Conservation (phyloP, 64 coral and sea anemone genomes). For the Pocillopora verrucosa region DNA sequence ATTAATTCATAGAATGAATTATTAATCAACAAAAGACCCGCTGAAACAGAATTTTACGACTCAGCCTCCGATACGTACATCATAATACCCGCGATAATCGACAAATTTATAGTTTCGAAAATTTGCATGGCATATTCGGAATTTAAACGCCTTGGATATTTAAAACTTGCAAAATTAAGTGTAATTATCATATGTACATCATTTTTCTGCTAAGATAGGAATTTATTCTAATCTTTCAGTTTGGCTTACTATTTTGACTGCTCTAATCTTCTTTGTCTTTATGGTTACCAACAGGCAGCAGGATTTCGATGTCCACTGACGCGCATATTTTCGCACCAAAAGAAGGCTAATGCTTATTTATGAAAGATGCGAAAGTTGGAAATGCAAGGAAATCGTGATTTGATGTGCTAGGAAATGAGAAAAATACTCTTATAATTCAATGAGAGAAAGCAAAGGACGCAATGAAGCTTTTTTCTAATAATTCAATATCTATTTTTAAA, state of each 20-base stretch:
- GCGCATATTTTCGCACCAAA: not conserved
- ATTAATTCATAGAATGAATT: constrained; percentile 27
- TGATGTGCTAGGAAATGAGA: no score
- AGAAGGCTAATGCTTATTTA: not conserved
- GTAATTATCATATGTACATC: not conserved
- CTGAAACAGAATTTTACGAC: not conserved
- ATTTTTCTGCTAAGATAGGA: not conserved
- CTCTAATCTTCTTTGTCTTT: not conserved
- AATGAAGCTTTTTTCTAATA: no score
- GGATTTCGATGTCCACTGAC: no score
- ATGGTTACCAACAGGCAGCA: not conserved
- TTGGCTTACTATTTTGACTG: not conserved
- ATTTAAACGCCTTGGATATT: not conserved
- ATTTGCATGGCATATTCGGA: no score
- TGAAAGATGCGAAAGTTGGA: no score
- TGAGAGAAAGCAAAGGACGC: no score
- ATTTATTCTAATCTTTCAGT: not conserved
- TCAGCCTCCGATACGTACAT: not conserved
- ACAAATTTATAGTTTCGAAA: no score
- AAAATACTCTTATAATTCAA: no score
- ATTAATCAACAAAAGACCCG: not conserved
- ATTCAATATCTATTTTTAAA: no score
- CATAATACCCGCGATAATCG: not conserved
- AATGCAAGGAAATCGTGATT: no score
- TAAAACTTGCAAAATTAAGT: not conserved